Percentiles rank a stretch among this genome's conserved stretches.
These are phyloP conservation scores for Hesperia comma DNA, from an alignment of 2,888 invertebrate species.

Conservation along the genomic window DNA sequence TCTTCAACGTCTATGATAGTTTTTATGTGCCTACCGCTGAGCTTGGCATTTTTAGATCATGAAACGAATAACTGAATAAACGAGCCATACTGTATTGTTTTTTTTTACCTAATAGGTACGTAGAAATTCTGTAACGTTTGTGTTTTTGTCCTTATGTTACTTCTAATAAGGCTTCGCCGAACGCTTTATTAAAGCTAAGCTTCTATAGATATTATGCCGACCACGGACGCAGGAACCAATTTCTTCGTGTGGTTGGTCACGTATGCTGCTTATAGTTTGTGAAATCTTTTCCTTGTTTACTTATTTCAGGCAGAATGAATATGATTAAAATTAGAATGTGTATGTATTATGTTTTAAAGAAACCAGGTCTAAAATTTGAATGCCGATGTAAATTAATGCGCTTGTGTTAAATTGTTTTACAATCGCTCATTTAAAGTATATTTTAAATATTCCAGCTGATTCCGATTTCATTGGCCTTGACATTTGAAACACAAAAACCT, in stretches of 20 bases:
- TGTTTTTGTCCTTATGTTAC: too few species aligned
- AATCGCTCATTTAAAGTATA: too few species aligned
- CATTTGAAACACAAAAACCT: not conserved
- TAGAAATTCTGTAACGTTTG: too few species aligned
- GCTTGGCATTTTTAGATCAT: too few species aligned
- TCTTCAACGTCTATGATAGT: not conserved
- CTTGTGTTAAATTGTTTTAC: not conserved
- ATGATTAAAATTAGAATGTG: not conserved
- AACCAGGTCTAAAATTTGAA: too few species aligned
- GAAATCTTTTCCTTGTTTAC: constrained; percentile 30
- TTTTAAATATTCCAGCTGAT: not conserved
- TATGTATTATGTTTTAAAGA: too few species aligned
- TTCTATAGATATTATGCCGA: not conserved
- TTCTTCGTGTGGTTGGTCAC: constrained; percentile 45
- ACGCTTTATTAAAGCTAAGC: too few species aligned
- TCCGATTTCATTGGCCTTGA: not conserved
- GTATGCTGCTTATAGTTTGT: constrained; percentile 36
- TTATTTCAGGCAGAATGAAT: not conserved
- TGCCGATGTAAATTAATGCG: not conserved
- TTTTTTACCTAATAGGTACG: too few species aligned
- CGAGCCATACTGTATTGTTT: too few species aligned
- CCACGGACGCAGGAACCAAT: not conserved
- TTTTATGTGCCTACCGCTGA: too few species aligned
- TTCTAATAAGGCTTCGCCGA: too few species aligned
- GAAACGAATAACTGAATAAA: too few species aligned